A percentile compares a stretch with the other conserved stretches of the same genome.
phyloP scores from a whole-genome alignment of 2,888 invertebrate genomes.

The Drosophila cyrtoloma region DNA sequence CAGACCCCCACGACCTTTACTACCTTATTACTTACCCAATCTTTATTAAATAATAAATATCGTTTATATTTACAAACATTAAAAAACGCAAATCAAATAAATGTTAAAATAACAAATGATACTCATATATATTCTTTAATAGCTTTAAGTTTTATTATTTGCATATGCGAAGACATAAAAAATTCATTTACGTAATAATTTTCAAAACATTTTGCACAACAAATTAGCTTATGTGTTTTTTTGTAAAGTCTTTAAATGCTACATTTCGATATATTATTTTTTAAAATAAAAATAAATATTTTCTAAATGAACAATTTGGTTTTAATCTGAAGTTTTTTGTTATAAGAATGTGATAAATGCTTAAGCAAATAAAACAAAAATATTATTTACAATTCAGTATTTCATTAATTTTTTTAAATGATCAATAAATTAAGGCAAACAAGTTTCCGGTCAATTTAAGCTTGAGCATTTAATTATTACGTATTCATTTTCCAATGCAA shows the following conservation, averaged over 20 bases:
- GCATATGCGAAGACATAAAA: slow-evolving; percentile 14
- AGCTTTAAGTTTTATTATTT: slow-evolving; percentile 57
- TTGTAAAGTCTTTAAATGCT: slow-evolving; percentile 39
- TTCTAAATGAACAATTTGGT: slow-evolving; percentile 36
- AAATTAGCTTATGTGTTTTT: slow-evolving; percentile 22
- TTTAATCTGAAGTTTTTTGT: not conserved
- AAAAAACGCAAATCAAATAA: slow-evolving; percentile 35
- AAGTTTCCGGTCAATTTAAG: not conserved
- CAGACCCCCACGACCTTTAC: slow-evolving; percentile 24
- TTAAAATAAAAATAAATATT: slow-evolving; percentile 62
- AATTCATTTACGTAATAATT: slow-evolving; percentile 44
- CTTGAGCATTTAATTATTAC: not conserved
- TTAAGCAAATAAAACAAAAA: not conserved
- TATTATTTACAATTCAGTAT: not conserved
- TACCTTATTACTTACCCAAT: slow-evolving; percentile 20
- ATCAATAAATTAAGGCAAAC: too few relatives aligned
- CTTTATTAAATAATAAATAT: slow-evolving; percentile 22
- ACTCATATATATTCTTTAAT: slow-evolving; percentile 82
- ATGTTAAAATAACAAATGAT: slow-evolving; percentile 80
- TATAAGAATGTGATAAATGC: not conserved
- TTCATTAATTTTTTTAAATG: not conserved
- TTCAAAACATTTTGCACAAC: slow-evolving; percentile 39
- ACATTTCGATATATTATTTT: slow-evolving; percentile 52
- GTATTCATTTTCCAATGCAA: not conserved
- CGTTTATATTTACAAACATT: slow-evolving; percentile 24